phyloP scores from a whole-genome alignment of 2,113 vertebrate species.

The Phoenicopterus ruber region DNA sequence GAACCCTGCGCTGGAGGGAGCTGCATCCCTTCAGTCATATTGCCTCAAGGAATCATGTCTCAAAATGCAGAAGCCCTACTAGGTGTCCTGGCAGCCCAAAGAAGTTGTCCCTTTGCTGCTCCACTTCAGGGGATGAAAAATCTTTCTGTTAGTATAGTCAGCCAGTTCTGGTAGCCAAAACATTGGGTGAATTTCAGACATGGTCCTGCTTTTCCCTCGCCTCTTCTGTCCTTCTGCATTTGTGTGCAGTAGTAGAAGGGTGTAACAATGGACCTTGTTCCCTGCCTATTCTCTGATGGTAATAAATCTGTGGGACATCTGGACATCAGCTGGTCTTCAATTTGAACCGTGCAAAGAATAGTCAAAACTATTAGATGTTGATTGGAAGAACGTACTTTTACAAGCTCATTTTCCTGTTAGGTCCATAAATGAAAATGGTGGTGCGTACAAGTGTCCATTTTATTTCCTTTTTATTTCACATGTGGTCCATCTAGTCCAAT shows the following conservation, averaged over 20 bases:
- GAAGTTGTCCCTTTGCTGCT: not conserved
- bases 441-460: not conserved
- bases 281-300: not conserved
- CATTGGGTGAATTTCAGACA: not conserved
- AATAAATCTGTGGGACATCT: not conserved
- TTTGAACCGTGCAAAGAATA: not conserved
- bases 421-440: not conserved
- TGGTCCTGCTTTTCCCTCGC: not conserved
- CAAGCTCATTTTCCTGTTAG: not conserved
- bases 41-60: constrained; percentile 46
- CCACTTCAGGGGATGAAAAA: constrained; percentile 29
- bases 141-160: not conserved
- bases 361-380: not conserved
- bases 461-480: not conserved
- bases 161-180: not conserved
- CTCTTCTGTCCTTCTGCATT: not conserved
- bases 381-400: not conserved
- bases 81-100: constrained; percentile 24
- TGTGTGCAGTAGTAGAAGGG: not conserved
- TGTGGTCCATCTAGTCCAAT: not conserved
- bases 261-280: not conserved
- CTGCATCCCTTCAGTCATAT: not conserved
- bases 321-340: not conserved
- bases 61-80: not conserved
- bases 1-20: constrained; percentile 16